Percentiles rank a stretch among this genome's conserved stretches.
phyloP scores from a whole-genome alignment of 2,888 invertebrate species.

The Hermodice carunculata region DNA sequence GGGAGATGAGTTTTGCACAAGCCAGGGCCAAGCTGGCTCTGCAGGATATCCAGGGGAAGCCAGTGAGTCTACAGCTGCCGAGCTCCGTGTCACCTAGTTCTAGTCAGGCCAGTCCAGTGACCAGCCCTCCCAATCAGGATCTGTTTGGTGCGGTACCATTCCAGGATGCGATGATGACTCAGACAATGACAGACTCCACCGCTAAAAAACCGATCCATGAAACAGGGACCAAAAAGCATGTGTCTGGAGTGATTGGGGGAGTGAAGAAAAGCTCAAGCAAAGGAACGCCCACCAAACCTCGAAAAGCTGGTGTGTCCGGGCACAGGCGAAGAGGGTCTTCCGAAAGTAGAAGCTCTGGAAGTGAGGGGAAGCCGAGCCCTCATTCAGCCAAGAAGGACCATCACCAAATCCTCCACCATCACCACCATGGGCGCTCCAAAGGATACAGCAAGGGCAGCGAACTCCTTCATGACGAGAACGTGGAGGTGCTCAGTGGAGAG shows the following conservation, averaged over 20 bases:
- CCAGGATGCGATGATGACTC: constrained; percentile 2
- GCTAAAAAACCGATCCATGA: neutral
- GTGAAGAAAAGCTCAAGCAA: neutral
- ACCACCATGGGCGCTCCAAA: neutral
- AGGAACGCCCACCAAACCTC: neutral
- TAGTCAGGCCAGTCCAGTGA: neutral
- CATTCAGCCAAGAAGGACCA: constrained; percentile 9
- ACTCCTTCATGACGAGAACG: constrained; percentile 30
- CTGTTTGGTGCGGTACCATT: constrained; percentile 13
- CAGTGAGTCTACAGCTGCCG: neutral
- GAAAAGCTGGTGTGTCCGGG: neutral
- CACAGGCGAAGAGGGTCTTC: constrained; percentile 20
- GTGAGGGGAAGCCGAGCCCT: constrained; percentile 22
- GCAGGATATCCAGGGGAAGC: neutral
- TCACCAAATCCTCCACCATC: neutral
- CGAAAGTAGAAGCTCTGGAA: constrained; percentile 24
- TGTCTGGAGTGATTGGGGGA: neutral
- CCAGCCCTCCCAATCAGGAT: constrained; percentile 1
- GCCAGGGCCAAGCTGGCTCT: constrained; percentile 2
- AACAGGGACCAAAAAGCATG: neutral
- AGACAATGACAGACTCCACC: neutral
- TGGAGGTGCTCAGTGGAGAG: constrained; percentile 24
- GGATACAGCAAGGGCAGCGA: neutral
- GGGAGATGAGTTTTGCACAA: constrained; percentile 19
- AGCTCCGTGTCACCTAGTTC: neutral